These are phyloP conservation scores for Catostomus latipinnis DNA, from an alignment of 2,797 vertebrate species.

Conservation along the genomic window DNA sequence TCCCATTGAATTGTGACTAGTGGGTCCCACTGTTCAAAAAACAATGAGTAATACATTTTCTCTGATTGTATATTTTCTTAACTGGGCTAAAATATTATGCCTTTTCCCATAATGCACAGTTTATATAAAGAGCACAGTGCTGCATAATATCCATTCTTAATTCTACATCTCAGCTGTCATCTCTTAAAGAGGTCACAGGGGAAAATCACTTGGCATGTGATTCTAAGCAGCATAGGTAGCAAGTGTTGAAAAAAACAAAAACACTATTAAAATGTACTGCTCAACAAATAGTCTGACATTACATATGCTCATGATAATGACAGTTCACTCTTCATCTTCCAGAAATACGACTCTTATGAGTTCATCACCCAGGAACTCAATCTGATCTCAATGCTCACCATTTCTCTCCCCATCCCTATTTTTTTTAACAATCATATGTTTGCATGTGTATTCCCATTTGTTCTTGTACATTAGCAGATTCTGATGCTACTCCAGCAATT, in stretches of 20 bases:
- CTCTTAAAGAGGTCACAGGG: conserved; percentile 2
- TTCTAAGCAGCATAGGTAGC: not conserved
- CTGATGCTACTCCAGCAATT: conserved; percentile 32
- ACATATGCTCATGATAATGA: conserved; percentile 7
- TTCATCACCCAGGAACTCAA: not conserved
- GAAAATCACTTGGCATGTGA: not conserved
- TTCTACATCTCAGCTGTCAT: not conserved
- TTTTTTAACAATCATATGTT: not conserved
- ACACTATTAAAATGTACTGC: not conserved
- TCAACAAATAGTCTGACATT: conserved; percentile 5
- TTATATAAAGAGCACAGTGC: too few species aligned
- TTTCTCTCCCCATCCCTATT: not conserved
- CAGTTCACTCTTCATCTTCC: not conserved
- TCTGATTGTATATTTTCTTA: too few species aligned
- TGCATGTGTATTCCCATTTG: conserved; percentile 2
- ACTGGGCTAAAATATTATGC: too few species aligned
- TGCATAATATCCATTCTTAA: too few species aligned
- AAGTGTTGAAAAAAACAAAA: too few species aligned
- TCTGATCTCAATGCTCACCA: not conserved
- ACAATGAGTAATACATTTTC: too few species aligned
- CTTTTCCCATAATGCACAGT: too few species aligned
- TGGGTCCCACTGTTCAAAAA: too few species aligned
- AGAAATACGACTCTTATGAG: conserved; percentile 4
- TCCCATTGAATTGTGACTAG: too few species aligned
- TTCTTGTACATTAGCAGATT: conserved; percentile 34